Conservation (phyloP, 2,888 invertebrate species). For the Morinoia aosen region DNA sequence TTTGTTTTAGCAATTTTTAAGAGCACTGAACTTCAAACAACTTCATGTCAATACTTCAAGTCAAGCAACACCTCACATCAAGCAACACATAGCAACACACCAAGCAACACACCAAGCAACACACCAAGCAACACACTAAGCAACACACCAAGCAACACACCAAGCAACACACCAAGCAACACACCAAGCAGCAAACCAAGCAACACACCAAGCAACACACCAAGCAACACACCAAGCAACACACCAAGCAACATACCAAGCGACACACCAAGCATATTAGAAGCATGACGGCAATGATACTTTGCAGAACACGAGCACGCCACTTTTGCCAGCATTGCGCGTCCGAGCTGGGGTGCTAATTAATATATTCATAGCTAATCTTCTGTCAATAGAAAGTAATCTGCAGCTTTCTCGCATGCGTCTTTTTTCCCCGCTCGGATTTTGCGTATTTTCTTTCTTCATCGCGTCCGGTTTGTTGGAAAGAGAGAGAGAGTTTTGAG, state of each 20-base stretch:
- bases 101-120: no score
- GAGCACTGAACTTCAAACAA: no score
- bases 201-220: no score
- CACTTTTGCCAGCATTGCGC: not conserved
- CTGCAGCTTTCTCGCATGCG: slow-evolving; percentile 15
- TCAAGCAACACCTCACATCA: no score
- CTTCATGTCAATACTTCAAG: no score
- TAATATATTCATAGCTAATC: slow-evolving; percentile 51
- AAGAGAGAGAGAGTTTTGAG: not conserved
- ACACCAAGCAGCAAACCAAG: no score
- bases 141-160: no score
- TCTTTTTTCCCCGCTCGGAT: not conserved
- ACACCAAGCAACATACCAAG: not conserved
- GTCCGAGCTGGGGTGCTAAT: not conserved
- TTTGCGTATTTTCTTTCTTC: not conserved
- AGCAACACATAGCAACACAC: no score
- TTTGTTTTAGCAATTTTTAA: no score
- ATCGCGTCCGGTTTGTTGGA: not conserved
- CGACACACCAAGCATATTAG: not conserved
- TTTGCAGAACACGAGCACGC: not conserved
- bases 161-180: no score
- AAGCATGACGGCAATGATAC: not conserved
- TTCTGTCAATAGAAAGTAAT: slow-evolving; percentile 50
- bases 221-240: no score
- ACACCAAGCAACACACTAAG: no score